A percentile compares a stretch with the other conserved stretches of the same genome.
Evolutionary conservation across 2,113 vertebrate species (phyloP).

Genomic region (Eurystomus gularis): DNA sequence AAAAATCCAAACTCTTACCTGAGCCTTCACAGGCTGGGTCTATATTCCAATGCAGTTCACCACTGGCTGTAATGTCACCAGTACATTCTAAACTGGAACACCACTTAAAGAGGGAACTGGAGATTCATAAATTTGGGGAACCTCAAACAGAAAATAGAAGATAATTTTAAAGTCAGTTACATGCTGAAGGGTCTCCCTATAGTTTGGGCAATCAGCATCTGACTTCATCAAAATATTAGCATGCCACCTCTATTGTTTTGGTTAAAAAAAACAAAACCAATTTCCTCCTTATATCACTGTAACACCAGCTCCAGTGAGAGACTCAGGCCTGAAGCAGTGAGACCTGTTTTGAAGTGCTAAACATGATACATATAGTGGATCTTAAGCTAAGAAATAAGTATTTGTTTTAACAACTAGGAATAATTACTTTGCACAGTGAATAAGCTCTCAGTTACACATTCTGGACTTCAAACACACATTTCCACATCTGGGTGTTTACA

Average conservation of each 20-base stretch:
- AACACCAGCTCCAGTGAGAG: neutral
- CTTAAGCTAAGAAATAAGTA: neutral
- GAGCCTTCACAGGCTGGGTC: conserved; percentile 71
- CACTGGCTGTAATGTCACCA: conserved; percentile 67
- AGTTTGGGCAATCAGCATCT: neutral
- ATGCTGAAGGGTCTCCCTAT: neutral
- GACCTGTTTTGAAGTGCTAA: neutral
- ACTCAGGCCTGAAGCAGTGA: neutral
- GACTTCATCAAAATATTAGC: neutral
- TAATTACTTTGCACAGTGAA: neutral
- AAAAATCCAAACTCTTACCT: conserved; percentile 76
- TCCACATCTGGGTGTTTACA: neutral
- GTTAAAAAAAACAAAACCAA: neutral
- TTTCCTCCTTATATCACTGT: neutral
- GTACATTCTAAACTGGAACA: conserved; percentile 71
- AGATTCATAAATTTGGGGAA: conserved; percentile 70
- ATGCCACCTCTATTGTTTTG: neutral
- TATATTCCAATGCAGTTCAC: conserved; percentile 70
- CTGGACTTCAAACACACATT: neutral
- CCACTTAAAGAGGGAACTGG: conserved; percentile 74
- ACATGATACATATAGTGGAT: neutral
- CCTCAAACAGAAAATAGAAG: conserved; percentile 74
- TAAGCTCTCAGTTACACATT: neutral
- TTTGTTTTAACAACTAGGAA: neutral
- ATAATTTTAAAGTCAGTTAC: conserved; percentile 55